Conservation (phyloP, 2,888 invertebrate species). For the Barypeithes pellucidus region DNA sequence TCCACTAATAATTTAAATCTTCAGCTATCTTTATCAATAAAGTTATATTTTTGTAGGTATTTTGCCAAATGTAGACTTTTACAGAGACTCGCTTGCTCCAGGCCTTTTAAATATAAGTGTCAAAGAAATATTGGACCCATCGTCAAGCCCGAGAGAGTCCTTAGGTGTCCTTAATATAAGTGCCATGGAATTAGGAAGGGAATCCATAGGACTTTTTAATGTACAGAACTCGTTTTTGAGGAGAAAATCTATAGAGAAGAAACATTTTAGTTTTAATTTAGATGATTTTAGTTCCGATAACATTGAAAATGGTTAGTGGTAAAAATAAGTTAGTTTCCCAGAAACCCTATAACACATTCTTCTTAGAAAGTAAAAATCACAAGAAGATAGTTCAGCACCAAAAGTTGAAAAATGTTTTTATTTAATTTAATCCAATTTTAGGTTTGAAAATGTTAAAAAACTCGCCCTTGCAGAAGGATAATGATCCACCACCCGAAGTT, state of each 20-base stretch:
- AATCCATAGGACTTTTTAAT: conserved; percentile 56
- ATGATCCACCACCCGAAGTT: conserved; percentile 45
- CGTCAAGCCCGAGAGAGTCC: conserved; percentile 40
- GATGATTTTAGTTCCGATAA: conserved; percentile 4
- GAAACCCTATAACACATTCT: too few relatives aligned
- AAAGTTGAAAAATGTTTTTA: too few relatives aligned
- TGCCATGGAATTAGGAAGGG: conserved; percentile 48
- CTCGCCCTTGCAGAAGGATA: conserved; percentile 25
- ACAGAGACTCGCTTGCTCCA: conserved; percentile 29
- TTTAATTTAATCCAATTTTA: too few relatives aligned
- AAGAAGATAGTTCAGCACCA: too few relatives aligned
- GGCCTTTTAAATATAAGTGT: conserved; percentile 14
- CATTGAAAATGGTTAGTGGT: conserved; percentile 19
- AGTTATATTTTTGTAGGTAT: conserved; percentile 38
- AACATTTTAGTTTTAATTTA: background rate
- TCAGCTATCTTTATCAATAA: too few relatives aligned
- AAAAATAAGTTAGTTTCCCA: too few relatives aligned
- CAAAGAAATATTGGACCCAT: conserved; percentile 4
- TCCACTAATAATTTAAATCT: background rate
- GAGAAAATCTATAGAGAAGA: background rate
- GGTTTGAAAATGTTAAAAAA: conserved; percentile 14
- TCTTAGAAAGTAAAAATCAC: too few relatives aligned
- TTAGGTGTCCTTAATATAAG: conserved; percentile 48
- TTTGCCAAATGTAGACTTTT: conserved; percentile 26
- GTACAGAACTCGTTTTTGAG: conserved; percentile 41